phyloP scores from a whole-genome alignment of 2,797 vertebrate genomes.

The Tolypeutes matacus region DNA sequence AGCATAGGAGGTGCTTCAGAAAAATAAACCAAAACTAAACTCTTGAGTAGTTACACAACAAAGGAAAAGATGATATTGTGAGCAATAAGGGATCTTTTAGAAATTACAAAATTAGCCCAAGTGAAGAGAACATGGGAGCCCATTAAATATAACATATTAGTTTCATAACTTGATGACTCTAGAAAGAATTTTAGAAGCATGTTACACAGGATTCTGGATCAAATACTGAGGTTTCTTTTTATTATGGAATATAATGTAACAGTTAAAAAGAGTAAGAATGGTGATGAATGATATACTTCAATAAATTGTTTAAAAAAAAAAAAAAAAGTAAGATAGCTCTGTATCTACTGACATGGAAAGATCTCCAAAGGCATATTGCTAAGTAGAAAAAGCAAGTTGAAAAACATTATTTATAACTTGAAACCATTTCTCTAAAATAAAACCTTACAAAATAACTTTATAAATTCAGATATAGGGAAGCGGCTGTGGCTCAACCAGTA shows the following conservation, averaged over 20 bases:
- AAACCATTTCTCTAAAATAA: constrained; percentile 15
- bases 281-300: too few relatives aligned
- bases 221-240: neutral
- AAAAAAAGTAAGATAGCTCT: constrained; percentile 39
- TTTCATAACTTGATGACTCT: neutral
- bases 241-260: neutral
- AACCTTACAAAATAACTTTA: constrained; percentile 5
- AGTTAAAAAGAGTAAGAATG: constrained; percentile 47
- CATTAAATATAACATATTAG: neutral
- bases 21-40: constrained; percentile 10
- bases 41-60: neutral
- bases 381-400: neutral
- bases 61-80: constrained; percentile 5
- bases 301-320: too few relatives aligned
- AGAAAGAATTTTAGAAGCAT: neutral
- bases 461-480: neutral
- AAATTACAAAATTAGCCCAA: constrained; percentile 3
- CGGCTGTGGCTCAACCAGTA: too few relatives aligned
- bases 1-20: neutral
- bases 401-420: constrained; percentile 2
- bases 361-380: constrained; percentile 7
- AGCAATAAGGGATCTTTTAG: neutral
- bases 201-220: neutral
- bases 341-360: constrained; percentile 1
- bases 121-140: neutral